Conservation (phyloP, 1,140 invertebrate species). For the Pomacea maculata region DNA sequence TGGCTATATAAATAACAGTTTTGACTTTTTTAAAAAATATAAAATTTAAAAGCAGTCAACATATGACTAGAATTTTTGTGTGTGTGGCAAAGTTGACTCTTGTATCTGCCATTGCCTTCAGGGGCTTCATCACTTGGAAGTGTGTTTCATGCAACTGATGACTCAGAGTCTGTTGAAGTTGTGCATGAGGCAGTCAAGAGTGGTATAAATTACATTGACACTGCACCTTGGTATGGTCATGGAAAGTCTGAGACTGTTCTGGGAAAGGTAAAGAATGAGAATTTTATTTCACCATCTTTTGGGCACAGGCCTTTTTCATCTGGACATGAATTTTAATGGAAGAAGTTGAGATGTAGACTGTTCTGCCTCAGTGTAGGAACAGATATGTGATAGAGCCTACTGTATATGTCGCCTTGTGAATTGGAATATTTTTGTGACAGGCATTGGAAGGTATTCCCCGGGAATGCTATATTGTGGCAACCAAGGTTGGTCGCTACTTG, state of each 20-base stretch:
- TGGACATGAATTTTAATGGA: background rate
- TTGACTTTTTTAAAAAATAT: no score
- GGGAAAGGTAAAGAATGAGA: constrained; percentile 75
- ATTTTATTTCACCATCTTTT: background rate
- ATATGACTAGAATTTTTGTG: no score
- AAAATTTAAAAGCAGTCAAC: no score
- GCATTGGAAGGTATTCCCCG: constrained; percentile 82
- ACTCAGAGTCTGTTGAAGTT: constrained; percentile 75
- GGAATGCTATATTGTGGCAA: constrained; percentile 86
- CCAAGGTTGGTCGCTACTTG: constrained; percentile 90
- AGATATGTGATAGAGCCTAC: no score
- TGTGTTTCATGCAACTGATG: constrained; percentile 68
- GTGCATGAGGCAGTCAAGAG: constrained; percentile 77
- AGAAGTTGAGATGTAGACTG: no score
- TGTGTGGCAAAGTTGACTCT: no score
- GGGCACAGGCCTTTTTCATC: background rate
- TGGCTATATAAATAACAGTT: background rate
- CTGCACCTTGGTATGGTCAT: constrained; percentile 87
- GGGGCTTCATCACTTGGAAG: constrained; percentile 59
- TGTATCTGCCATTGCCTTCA: constrained; percentile 9
- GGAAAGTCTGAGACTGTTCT: constrained; percentile 77
- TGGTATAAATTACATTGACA: constrained; percentile 93
- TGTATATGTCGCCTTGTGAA: background rate
- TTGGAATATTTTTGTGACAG: constrained; percentile 50
- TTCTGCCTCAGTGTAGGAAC: no score